phyloP scores from a whole-genome alignment of 2,797 vertebrate genomes.

The Sebastes diaconus region DNA sequence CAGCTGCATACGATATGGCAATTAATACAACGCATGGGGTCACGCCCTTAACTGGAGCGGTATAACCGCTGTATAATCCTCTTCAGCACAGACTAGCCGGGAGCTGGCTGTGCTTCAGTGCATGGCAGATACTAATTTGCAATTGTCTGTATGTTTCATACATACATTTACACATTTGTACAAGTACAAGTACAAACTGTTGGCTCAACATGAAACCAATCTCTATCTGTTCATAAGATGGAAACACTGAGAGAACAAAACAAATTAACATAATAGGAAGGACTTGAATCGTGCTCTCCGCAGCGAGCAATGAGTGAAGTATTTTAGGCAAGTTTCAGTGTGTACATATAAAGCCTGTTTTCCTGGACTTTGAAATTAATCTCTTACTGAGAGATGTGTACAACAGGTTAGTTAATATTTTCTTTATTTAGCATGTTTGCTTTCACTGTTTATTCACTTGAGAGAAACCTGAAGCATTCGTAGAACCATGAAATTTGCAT shows the following conservation, averaged over 20 bases:
- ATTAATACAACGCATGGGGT: constrained; percentile 13
- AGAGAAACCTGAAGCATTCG: constrained; percentile 29
- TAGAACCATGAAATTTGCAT: constrained; percentile 52
- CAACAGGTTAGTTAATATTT: constrained; percentile 1
- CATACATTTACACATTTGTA: constrained; percentile 13
- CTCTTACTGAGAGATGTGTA: neutral
- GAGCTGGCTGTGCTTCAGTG: neutral
- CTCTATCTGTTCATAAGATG: neutral
- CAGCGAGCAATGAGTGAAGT: neutral
- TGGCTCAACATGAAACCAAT: neutral
- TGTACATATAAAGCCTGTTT: neutral
- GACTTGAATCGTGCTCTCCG: neutral
- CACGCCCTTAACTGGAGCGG: neutral
- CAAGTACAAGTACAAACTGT: neutral
- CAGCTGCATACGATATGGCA: neutral
- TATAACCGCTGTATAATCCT: constrained; percentile 8
- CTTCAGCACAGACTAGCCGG: neutral
- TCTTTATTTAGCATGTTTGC: neutral
- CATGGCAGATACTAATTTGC: constrained; percentile 12
- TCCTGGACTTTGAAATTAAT: constrained; percentile 5
- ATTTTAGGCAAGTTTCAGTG: neutral
- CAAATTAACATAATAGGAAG: neutral
- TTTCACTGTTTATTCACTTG: constrained; percentile 35
- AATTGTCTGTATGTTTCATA: constrained; percentile 18
- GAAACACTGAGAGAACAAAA: neutral